phyloP scores from a whole-genome alignment of 1,140 invertebrate genomes.

The Leptinotarsa defecta region DNA sequence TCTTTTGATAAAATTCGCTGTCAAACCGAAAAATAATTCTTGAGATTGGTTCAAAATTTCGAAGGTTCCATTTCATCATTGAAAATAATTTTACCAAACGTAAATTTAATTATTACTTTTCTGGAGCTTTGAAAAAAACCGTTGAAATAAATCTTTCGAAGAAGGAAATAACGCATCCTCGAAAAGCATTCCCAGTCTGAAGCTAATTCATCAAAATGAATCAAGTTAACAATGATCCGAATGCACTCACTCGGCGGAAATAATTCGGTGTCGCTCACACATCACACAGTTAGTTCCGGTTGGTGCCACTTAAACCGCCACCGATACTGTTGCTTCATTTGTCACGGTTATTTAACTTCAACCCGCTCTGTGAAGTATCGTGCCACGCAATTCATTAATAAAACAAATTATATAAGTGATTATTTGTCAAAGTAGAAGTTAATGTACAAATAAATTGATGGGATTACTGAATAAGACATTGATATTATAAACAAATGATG shows the following conservation, averaged over 20 bases:
- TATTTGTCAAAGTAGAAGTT: constrained; percentile 13
- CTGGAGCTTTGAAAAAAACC: no score
- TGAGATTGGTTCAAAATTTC: no score
- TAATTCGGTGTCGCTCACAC: constrained; percentile 44
- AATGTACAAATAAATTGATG: not conserved
- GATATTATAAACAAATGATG: no score
- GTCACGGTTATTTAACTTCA: constrained; percentile 47
- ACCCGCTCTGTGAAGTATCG: constrained; percentile 34
- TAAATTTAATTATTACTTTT: no score
- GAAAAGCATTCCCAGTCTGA: not conserved
- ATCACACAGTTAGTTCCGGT: constrained; percentile 49
- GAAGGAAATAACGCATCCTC: constrained; percentile 4
- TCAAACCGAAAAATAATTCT: no score
- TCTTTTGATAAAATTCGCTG: no score
- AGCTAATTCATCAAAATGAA: constrained; percentile 31
- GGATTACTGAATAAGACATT: no score
- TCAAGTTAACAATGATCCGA: constrained; percentile 35
- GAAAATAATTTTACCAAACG: no score
- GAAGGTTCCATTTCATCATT: no score
- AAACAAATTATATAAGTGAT: constrained; percentile 28
- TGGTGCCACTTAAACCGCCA: constrained; percentile 33
- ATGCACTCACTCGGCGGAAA: constrained; percentile 39
- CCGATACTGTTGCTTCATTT: constrained; percentile 44
- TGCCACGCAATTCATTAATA: constrained; percentile 4
- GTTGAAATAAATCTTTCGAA: not conserved